Conservation (phyloP, 2,797 vertebrate species). For the Menidia menidia region DNA sequence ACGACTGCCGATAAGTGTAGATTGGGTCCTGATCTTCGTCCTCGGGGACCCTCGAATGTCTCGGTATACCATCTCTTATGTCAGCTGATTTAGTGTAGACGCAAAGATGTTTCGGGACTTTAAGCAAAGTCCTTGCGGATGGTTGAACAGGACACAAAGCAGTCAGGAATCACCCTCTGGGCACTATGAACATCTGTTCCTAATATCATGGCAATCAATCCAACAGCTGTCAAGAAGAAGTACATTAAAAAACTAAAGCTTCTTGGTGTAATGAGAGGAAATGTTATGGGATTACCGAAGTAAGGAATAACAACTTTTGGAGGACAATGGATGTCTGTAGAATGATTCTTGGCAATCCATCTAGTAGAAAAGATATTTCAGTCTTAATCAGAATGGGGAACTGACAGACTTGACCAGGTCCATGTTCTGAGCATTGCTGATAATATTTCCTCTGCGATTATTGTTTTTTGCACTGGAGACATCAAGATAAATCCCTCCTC, state of each 20-base stretch:
- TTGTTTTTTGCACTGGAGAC: conserved; percentile 28
- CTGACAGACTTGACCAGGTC: conserved; percentile 12
- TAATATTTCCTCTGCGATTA: conserved; percentile 17
- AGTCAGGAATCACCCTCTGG: not conserved
- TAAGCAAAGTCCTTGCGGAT: conserved; percentile 1
- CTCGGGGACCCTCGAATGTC: not conserved
- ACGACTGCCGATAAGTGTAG: not conserved
- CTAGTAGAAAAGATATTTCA: conserved; percentile 4
- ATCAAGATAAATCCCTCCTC: conserved; percentile 29
- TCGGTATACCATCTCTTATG: conserved; percentile 1
- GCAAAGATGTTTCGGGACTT: not conserved
- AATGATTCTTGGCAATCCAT: not conserved
- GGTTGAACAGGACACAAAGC: not conserved
- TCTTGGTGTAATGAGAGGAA: conserved; percentile 1
- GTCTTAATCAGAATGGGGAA: not conserved
- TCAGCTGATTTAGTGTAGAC: not conserved
- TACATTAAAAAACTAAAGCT: not conserved
- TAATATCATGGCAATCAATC: conserved; percentile 1
- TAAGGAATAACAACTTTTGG: not conserved
- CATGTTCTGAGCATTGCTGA: not conserved
- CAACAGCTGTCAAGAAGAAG: not conserved
- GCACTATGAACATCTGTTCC: conserved; percentile 4
- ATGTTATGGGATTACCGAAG: conserved; percentile 7
- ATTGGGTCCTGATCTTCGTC: not conserved
- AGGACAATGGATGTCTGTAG: not conserved